phyloP scores from a whole-genome alignment of 2,888 invertebrate genomes.

The Scrobipalpa costella region DNA sequence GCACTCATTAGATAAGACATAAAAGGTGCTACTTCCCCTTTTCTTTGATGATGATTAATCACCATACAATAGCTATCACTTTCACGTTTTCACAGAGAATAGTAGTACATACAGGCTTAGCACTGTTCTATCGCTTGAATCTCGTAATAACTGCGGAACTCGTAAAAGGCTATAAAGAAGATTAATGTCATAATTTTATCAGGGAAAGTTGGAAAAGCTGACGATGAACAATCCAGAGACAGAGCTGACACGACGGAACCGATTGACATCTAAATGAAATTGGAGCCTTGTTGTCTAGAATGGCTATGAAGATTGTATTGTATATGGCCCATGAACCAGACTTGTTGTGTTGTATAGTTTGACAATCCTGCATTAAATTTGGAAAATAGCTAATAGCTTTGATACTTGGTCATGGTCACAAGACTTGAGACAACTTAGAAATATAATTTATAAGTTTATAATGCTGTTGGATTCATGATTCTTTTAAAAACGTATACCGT shows the following conservation, averaged over 20 bases:
- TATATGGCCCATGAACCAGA: too few species aligned
- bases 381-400: too few species aligned
- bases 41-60: constrained; percentile 24
- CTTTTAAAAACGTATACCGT: too few species aligned
- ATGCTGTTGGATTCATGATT: too few species aligned
- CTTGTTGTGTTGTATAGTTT: too few species aligned
- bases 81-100: constrained; percentile 21
- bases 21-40: constrained; percentile 15
- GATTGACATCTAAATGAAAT: constrained; percentile 10
- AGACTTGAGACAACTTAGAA: too few species aligned
- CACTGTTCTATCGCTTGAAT: neutral
- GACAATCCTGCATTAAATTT: too few species aligned
- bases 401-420: too few species aligned
- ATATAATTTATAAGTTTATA: too few species aligned
- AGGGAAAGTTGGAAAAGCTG: constrained; percentile 17
- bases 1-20: neutral
- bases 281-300: neutral
- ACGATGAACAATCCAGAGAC: constrained; percentile 2
- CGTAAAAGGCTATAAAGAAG: neutral
- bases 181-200: neutral
- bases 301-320: neutral
- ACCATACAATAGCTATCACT: constrained; percentile 28
- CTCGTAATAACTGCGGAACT: constrained; percentile 4
- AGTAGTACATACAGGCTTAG: neutral
- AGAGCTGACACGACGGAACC: neutral